Evolutionary conservation across 2,888 invertebrate species (phyloP).

Genomic region (Thyatira batis): DNA sequence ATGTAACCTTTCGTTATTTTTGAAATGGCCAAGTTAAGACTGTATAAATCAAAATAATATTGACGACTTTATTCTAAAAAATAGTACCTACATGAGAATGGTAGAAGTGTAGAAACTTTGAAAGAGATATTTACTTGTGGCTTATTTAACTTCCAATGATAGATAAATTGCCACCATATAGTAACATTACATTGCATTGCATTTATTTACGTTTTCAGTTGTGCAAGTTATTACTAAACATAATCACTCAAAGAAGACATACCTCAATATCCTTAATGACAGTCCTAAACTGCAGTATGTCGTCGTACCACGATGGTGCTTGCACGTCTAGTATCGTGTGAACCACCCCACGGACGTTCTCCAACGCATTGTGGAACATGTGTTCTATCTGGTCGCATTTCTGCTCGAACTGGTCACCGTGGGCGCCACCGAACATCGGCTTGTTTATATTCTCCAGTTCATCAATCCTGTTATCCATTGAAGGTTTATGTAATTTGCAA

Average conservation of each 20-base stretch:
- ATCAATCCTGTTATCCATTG: conserved; percentile 87
- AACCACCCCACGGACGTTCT: conserved; percentile 82
- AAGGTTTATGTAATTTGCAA: too few species aligned
- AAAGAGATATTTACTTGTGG: too few species aligned
- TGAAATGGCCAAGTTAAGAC: too few species aligned
- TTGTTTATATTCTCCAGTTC: conserved; percentile 86
- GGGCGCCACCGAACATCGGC: conserved; percentile 90
- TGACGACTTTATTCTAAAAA: too few species aligned
- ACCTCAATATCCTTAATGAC: conserved; percentile 85
- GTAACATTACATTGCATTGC: too few species aligned
- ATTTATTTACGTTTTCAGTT: too few species aligned
- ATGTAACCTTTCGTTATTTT: too few species aligned
- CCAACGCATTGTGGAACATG: conserved; percentile 86
- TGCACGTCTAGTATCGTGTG: conserved; percentile 89
- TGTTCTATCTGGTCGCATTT: conserved; percentile 87
- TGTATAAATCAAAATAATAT: too few species aligned
- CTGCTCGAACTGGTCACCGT: conserved; percentile 85
- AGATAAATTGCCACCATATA: too few species aligned
- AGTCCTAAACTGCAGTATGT: conserved; percentile 83
- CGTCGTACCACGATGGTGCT: conserved; percentile 91
- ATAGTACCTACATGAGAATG: too few species aligned
- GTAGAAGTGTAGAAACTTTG: too few species aligned
- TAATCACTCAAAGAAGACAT: conserved; percentile 25
- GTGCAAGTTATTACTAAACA: conserved; percentile 21
- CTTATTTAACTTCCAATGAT: too few species aligned